Base-by-base conservation (phyloP, 2,797 vertebrate genomes). In the Falco berigora region DNA sequence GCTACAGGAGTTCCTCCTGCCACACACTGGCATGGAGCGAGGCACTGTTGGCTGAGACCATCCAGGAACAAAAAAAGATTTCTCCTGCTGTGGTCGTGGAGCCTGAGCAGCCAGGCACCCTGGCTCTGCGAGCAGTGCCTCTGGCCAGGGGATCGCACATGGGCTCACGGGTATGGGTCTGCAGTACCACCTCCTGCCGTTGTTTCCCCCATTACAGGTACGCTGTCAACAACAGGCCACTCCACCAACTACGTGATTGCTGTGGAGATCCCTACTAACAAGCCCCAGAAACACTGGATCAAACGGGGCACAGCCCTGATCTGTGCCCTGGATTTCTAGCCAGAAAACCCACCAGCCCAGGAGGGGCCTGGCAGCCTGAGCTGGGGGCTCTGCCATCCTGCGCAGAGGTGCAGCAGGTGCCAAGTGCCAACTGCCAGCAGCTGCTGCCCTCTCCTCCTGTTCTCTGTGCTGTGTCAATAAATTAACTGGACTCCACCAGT, bases 161-260 rank as follows among this genome's bases (percentile, higher is more conserved):
- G 6, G 44, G 23, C 42, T 44, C 14, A 42, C 14, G 14, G 42
- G 42, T 42, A 42, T 42, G 42, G 42, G 27, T 27, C 28, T 34
- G 58, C 28, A 21, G 34, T 32, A 67, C 6, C 28, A 49, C 12
- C 3, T 78, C 58, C 19, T 1, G 1, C 38, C 52, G 23, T 67
- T 47, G 9, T 30, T 75, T 74, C 13, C 46, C 68, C 68, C 78
- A 3, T 79, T 77, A 59, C 92, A 99, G 99, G 98, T 83, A 99
- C 98, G 0, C 97, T 99, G 63, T 99, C 99, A 20, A 99, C 99
- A 77, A 99, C 98, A 0, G 98, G 99, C 47, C 99, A 99, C 93
- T 99, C 99, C 56, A 99, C 99, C 72, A 99, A 99, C 97, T 99
- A 98, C 0, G 97, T 99, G 91, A 99, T 98, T 23, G 98, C 99